phyloP scores from a whole-genome alignment of 2,113 vertebrate genomes.

The Dromiciops gliroides region DNA sequence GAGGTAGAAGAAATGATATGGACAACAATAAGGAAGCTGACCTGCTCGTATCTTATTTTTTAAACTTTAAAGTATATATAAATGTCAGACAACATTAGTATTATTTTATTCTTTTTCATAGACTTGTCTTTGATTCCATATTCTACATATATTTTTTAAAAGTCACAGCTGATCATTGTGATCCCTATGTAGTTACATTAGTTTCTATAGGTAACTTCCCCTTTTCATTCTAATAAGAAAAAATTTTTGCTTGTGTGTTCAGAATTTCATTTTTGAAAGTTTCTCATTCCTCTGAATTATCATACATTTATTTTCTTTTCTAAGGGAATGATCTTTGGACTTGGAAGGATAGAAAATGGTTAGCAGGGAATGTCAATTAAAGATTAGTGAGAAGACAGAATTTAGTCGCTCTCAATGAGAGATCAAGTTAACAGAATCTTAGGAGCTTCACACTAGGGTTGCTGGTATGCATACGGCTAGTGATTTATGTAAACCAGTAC shows the following conservation, averaged over 20 bases:
- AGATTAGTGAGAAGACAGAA: background rate
- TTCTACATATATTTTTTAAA: background rate
- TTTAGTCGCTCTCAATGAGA: background rate
- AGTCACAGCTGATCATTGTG: background rate
- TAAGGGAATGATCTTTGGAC: background rate
- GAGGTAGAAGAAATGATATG: background rate
- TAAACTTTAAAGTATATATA: background rate
- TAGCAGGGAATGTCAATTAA: background rate
- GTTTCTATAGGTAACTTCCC: background rate
- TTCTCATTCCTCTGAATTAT: background rate
- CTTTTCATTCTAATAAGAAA: background rate
- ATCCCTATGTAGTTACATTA: background rate
- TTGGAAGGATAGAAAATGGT: background rate
- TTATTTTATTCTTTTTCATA: background rate
- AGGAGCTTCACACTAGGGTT: background rate
- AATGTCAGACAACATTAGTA: background rate
- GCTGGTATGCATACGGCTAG: background rate
- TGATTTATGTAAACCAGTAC: background rate
- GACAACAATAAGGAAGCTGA: background rate
- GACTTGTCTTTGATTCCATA: background rate
- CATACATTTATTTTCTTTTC: background rate
- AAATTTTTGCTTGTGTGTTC: background rate
- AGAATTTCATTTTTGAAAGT: background rate
- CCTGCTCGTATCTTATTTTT: background rate
- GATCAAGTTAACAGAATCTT: background rate